phyloP scores from a whole-genome alignment of 2,888 invertebrate genomes.

The Opisthograptis luteolata region DNA sequence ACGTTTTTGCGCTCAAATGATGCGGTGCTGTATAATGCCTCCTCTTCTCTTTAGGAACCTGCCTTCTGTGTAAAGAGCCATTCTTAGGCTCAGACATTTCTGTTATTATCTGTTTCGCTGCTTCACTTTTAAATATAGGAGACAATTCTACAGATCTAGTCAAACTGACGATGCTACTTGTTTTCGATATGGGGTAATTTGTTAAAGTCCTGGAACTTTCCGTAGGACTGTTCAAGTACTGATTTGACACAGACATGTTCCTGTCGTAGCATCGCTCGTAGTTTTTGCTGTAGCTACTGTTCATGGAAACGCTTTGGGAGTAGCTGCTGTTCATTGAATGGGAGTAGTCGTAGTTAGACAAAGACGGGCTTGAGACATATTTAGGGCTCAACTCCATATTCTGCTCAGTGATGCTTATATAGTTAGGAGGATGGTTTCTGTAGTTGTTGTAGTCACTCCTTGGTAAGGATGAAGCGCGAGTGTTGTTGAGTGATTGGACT shows the following conservation, averaged over 20 bases:
- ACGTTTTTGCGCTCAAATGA: constrained; percentile 86
- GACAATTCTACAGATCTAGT: constrained; percentile 86
- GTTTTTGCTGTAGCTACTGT: constrained; percentile 72
- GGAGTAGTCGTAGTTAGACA: constrained; percentile 77
- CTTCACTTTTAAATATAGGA: constrained; percentile 94
- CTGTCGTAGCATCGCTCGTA: constrained; percentile 72
- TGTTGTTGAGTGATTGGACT: constrained; percentile 65
- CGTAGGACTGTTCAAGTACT: constrained; percentile 77
- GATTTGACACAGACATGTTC: constrained; percentile 67
- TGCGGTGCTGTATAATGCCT: constrained; percentile 95
- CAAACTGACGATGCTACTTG: constrained; percentile 75
- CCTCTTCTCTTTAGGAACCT: constrained; percentile 92
- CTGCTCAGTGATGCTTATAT: constrained; percentile 61
- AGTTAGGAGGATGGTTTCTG: constrained; percentile 61
- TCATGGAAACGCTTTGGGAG: constrained; percentile 71
- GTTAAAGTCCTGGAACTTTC: constrained; percentile 76
- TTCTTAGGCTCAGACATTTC: constrained; percentile 88
- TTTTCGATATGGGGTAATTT: constrained; percentile 77
- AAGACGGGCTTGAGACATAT: constrained; percentile 76
- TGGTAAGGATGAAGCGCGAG: constrained; percentile 82
- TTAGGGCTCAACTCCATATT: constrained; percentile 76
- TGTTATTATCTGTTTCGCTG: constrained; percentile 93
- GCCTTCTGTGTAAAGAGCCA: constrained; percentile 85
- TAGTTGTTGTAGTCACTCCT: constrained; percentile 72
- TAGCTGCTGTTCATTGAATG: constrained; percentile 74